phyloP scores from a whole-genome alignment of 2,113 vertebrate genomes.

The Petaurus breviceps region DNA sequence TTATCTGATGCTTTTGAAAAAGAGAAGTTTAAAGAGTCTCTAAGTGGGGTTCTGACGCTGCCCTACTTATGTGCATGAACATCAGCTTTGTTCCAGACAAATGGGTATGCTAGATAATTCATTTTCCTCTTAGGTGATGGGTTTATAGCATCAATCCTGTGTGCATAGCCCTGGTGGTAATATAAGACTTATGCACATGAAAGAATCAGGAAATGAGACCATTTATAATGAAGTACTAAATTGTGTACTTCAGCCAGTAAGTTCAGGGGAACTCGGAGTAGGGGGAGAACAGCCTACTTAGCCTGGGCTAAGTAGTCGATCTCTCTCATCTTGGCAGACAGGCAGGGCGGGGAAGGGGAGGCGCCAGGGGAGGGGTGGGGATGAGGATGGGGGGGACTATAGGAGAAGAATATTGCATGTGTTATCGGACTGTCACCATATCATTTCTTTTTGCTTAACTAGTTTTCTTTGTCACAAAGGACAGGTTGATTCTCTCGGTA shows the following conservation, averaged over 20 bases:
- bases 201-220: background rate
- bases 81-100: background rate
- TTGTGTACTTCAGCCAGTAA: background rate
- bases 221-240: background rate
- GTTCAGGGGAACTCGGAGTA: background rate
- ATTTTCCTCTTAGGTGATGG: background rate
- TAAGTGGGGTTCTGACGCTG: background rate
- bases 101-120: background rate
- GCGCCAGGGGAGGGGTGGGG: too few species aligned
- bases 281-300: background rate
- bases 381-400: too few species aligned
- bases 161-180: background rate
- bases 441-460: background rate
- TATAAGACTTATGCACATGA: background rate
- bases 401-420: background rate
- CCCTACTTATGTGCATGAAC: background rate
- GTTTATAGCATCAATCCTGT: background rate
- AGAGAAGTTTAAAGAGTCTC: background rate
- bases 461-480: background rate
- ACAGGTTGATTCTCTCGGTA: background rate
- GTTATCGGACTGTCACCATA: background rate
- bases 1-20: background rate
- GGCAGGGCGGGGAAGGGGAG: too few species aligned
- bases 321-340: background rate
- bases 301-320: background rate